A percentile compares a stretch with the other conserved stretches of the same genome.
Evolutionary conservation across 2,888 invertebrate genomes (phyloP).

Genomic region (Tetranychus truncatus): DNA sequence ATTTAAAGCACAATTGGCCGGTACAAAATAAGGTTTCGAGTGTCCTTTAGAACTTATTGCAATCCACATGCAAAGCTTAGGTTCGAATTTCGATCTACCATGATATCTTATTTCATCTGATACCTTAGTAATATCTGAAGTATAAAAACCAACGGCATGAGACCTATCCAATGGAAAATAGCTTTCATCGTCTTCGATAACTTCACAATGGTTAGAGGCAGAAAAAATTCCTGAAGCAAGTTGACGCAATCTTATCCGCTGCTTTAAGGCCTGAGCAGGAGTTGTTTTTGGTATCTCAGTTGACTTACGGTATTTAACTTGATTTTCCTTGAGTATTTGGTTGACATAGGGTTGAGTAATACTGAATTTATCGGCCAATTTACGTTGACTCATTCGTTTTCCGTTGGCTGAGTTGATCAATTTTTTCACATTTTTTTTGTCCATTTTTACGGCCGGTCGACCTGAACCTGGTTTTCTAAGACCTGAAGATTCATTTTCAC

Average conservation of each 20-base stretch:
- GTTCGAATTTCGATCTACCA: neutral
- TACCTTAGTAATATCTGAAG: neutral
- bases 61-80: neutral
- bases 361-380: neutral
- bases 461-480: neutral
- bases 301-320: neutral
- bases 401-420: neutral
- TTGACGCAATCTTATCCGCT: neutral
- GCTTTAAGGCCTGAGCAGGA: neutral
- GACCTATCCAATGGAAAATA: neutral
- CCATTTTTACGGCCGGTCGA: neutral
- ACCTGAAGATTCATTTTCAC: neutral
- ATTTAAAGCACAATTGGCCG: neutral
- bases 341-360: neutral
- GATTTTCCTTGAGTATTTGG: neutral
- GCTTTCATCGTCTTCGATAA: neutral
- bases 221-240: neutral
- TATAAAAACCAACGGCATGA: neutral
- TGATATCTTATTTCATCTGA: neutral
- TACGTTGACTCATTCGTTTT: neutral
- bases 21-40: neutral
- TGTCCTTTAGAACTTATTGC: constrained; percentile 4
- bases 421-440: neutral
- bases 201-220: neutral
- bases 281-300: neutral